Evolutionary conservation across 2,888 invertebrate species (phyloP), one percentile per base, ranked within the genome.

Genomic region (Caenorhabditis sulstoni): DNA sequence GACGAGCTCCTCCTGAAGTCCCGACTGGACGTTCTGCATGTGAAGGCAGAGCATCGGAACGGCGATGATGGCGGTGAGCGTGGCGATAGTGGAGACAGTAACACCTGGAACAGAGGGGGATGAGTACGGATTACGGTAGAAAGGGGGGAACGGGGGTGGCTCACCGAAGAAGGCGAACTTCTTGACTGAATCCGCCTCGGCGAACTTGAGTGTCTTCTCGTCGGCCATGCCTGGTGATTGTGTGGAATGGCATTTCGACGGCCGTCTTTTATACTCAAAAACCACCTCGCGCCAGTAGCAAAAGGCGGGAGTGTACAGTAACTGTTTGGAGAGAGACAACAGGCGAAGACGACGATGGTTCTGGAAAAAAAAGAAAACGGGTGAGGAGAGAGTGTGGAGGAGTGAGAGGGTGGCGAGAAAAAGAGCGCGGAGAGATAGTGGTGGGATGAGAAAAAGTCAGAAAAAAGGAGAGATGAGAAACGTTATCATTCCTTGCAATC

Each of bases 31-130:
- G 66, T 83, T 83, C 64, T 87, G 87, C 73, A 88, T 83, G 79
- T 89, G 88, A 61, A 81, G 84, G 81, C 87, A 89, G 68, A 89
- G 83, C 88, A 89, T 88, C n/a, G 89, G 89, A 45, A 89, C 81
- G 61, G 84, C 81, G 22, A 89, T 71, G 53, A 86, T 85, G 23
- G 87, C 87, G 12, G 85, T 84, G 47, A 87, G 47, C 8, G 85
- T 86, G 58, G 88, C 86, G 44, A 88, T 83, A 37, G 87, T 87
- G 22, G 82, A 85, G 29, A 87, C 81, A 18, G 85, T 78, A 49
- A 88, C 86, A 18, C 87, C 88, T 79, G 59, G 23, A 74, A 66
- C 1, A 3, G 20, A 47, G 35, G n/a, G n/a, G 12, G 29, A n/a
- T 29, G 29, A 29, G 29, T 29, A 4, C 0, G 20, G n/a, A 22